A percentile compares a stretch with the other conserved stretches of the same genome.
phyloP scores from a whole-genome alignment of 2,113 vertebrate genomes.

The Hoplias malabaricus region DNA sequence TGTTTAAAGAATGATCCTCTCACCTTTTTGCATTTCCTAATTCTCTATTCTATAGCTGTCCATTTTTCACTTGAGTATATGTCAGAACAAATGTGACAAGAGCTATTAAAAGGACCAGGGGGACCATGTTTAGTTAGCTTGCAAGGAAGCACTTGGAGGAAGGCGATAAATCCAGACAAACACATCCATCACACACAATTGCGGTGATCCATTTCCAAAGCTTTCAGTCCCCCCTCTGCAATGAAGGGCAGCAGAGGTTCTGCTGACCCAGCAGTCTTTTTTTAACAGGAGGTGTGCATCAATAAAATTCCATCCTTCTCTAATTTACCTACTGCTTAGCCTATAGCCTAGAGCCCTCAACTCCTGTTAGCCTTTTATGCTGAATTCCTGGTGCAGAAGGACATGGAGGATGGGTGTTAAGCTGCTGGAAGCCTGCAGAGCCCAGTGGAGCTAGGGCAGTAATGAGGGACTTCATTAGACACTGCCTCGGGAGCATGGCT shows the following conservation, averaged over 20 bases:
- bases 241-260: conserved; percentile 27
- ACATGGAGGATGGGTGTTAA: conserved; percentile 4
- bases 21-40: not conserved
- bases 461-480: conserved; percentile 42
- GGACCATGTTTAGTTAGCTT: conserved; percentile 30
- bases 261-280: conserved; percentile 45
- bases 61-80: conserved; percentile 17
- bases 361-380: not conserved
- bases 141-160: conserved; percentile 19
- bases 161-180: conserved; percentile 36
- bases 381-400: not conserved
- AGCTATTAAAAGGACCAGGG: conserved; percentile 32
- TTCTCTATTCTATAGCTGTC: not conserved
- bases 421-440: not conserved
- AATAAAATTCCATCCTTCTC: conserved; percentile 37
- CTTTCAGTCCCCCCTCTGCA: not conserved
- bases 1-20: not conserved
- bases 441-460: not conserved
- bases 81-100: conserved; percentile 18
- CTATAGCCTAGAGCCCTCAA: conserved; percentile 13
- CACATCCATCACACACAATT: conserved; percentile 26
- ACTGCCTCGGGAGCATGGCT: not conserved
- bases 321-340: conserved; percentile 23
- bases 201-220: conserved; percentile 31
- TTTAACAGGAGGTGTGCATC: conserved; percentile 34